Percentiles rank a stretch among this genome's conserved stretches.
phyloP scores from a whole-genome alignment of 2,113 vertebrate genomes.

The Hipposideros armiger region DNA sequence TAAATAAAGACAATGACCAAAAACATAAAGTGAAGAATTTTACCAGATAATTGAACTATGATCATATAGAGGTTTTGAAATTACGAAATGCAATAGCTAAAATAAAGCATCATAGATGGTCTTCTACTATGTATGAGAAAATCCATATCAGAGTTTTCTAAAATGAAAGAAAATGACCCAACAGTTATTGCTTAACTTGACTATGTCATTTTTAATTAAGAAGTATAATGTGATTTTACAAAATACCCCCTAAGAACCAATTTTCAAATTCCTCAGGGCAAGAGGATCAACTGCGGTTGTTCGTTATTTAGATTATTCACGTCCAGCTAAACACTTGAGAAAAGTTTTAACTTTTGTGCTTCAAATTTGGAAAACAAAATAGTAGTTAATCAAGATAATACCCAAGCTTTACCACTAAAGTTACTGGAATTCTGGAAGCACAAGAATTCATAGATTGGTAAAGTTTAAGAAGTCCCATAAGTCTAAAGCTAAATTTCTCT shows the following conservation, averaged over 20 bases:
- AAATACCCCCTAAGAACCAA: not conserved
- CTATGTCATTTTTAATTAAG: not conserved
- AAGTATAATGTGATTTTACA: not conserved
- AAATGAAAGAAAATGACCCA: not conserved
- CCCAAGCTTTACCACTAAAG: not conserved
- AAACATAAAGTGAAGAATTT: not conserved
- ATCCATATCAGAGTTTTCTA: not conserved
- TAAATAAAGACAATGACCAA: not conserved
- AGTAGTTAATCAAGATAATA: not conserved
- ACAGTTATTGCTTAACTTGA: not conserved
- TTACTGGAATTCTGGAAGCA: not conserved
- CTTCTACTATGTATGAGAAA: not conserved
- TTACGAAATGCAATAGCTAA: not conserved
- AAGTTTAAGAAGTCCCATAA: not conserved
- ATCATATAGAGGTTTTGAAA: not conserved
- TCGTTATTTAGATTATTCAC: not conserved
- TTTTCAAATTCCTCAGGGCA: not conserved
- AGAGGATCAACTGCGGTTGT: not conserved
- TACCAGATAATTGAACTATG: not conserved
- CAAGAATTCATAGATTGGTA: not conserved
- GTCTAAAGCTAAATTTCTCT: not conserved
- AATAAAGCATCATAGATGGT: not conserved
- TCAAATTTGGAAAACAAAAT: not conserved
- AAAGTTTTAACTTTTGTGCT: conserved; percentile 7
- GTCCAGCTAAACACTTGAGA: not conserved